Evolutionary conservation across 2,888 invertebrate species (phyloP).

Genomic region (Phengaris arion): DNA sequence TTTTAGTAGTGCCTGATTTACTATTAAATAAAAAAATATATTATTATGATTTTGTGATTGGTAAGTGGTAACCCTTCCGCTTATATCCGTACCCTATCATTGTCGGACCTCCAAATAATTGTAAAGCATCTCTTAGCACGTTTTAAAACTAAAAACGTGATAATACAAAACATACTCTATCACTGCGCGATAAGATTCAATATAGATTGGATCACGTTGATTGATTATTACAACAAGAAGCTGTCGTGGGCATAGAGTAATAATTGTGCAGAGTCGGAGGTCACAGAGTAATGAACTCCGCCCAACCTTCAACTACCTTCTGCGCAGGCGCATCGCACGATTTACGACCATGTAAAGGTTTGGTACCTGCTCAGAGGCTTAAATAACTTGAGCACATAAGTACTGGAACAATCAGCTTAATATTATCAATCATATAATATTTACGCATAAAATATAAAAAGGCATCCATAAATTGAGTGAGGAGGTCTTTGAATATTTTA

Average conservation of each 20-base stretch:
- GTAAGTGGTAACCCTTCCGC: conserved; percentile 2
- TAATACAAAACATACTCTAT: neutral
- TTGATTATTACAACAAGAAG: conserved; percentile 13
- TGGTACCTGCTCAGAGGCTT: neutral
- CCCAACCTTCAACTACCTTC: conserved; percentile 4
- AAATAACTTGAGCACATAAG: neutral
- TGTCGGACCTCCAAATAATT: conserved; percentile 25
- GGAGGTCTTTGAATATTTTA: no score
- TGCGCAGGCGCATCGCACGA: conserved; percentile 13
- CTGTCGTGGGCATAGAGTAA: neutral
- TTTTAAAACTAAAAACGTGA: neutral
- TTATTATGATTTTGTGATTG: neutral
- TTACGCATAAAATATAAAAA: no score
- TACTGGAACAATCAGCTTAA: no score
- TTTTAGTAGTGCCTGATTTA: no score
- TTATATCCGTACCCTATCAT: conserved; percentile 22
- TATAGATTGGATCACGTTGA: neutral
- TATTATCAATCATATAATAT: no score
- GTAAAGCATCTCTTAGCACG: conserved; percentile 18
- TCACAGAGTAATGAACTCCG: conserved; percentile 24
- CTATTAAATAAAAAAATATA: no score
- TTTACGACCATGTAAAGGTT: conserved; percentile 10
- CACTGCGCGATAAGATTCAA: neutral
- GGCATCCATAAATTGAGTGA: no score
- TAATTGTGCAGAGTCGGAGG: conserved; percentile 14